Evolutionary conservation across 1,140 invertebrate genomes (phyloP), one percentile per base, ranked within the genome.

Genomic region (Drosophila repletoides): DNA sequence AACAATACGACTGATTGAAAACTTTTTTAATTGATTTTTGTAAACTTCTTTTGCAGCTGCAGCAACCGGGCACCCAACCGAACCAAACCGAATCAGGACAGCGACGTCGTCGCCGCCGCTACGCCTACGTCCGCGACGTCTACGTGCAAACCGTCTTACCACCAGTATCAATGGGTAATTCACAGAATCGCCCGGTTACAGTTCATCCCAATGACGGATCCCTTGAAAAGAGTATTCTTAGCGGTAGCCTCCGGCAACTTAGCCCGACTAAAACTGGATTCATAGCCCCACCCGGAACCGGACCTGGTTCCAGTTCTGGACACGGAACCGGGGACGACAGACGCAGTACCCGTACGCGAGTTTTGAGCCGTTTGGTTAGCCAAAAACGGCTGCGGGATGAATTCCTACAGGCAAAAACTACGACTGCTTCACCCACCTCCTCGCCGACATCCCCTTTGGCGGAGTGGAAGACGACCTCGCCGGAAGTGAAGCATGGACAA

Each of bases 21-120:
- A 88, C 61, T 88, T 88, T 83, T 88, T 84, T 88, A 88, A 88
- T 88, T 88, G 83, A 88, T 88, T 88, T 88, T 88, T 76, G 74
- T 67, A 69, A 86, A 86, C 75, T 86, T 83, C 49, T 70, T n/a
- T 14, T 21, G 52, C 60, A 26, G 28, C 17, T 3, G 7, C 31
- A 14, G 15, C 29, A 24, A 1, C n/a, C 21, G 52, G 1, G 1
- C 7, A 15, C n/a, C 1, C 55, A 41, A 41, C 14, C n/a, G n/a
- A n/a, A 45, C 12, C 53, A 59, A 24, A 45, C 34, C 9, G 1
- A 28, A 3, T 10, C 15, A 6, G 17, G 43, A 22, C 43, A 46
- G 26, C 29, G 21, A 45, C 28, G n/a, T n/a, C n/a, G n/a, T n/a
- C n/a, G n/a, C n/a, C n/a, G n/a, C n/a, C n/a, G n/a, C n/a, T n/a